Evolutionary conservation across 1,140 invertebrate genomes (phyloP), one percentile per base, ranked within the genome.

Genomic region (Dinoponera quadriceps): DNA sequence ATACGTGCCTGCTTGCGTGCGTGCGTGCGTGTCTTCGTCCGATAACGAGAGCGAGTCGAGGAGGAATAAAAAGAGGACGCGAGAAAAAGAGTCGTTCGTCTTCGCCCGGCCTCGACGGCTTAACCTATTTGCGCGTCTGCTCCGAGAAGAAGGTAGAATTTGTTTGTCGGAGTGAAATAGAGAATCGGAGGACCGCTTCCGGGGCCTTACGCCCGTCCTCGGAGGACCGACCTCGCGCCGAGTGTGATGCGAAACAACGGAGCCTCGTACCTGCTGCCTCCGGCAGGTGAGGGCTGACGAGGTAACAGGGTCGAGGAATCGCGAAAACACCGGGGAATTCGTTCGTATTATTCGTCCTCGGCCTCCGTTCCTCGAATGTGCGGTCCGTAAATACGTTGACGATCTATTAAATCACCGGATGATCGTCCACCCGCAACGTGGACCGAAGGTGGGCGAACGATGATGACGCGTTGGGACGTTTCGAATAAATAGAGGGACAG

Each of bases 1-100:
- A 22, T 65, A 3, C 44, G 62, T 38, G 18, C 20, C 1, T 27
- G 20, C 16, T 20, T 66, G 27, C 48, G 33, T 38, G 57, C 25
- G 29, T 48, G 44, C 48, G 49, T 38, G 73, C 27, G 55, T 48
- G 55, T 18, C 9, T 27, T 27, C 7, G 75, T 14, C n/a, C n/a
- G 69, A 82, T 38, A 63, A 74, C 68, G 78, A 74, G 69, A 73
- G 68, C 68, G 66, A 78, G 22, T 11, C 20, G 57, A 51, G 27
- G 20, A 25, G 49, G 33, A 69, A 29, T 49, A 20, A 54, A 75
- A 44, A 75, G 29, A 49, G 65, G 74, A 29, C 27, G 44, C 22
- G 25, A 71, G 29, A n/a, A 29, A 77, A 3, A 44, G 38, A 74
- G 54, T 33, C 44, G 38, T 14, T 48, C 68, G 33, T 49, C 13